phyloP scores from a whole-genome alignment of 1,140 invertebrate genomes.

The Calephelis virginiensis region DNA sequence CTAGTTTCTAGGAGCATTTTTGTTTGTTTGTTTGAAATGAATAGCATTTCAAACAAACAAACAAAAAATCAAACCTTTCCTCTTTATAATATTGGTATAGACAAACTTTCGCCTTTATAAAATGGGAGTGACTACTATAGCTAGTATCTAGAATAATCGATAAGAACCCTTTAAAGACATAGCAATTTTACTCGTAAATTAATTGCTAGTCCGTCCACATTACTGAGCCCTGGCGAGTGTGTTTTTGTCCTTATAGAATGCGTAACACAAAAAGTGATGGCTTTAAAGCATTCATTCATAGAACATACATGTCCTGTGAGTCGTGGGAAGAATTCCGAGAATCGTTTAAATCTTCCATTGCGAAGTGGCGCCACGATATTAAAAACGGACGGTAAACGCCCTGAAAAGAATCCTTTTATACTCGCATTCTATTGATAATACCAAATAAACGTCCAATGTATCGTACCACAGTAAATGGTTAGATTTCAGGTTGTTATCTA shows the following conservation, averaged over 20 bases:
- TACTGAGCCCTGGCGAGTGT: not conserved
- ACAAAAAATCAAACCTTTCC: too few relatives aligned
- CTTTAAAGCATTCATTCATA: not conserved
- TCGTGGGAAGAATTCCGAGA: slow-evolving; percentile 12
- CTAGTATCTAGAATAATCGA: too few relatives aligned
- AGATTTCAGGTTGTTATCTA: not conserved
- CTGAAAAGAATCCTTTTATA: not conserved
- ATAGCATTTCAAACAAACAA: too few relatives aligned
- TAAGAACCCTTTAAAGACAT: not conserved
- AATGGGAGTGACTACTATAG: too few relatives aligned
- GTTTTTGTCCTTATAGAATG: not conserved
- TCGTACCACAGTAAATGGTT: not conserved
- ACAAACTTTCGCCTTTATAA: too few relatives aligned
- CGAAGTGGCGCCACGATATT: not conserved
- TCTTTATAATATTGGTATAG: too few relatives aligned
- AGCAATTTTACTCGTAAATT: not conserved
- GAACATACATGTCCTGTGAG: slow-evolving; percentile 9
- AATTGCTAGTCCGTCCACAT: not conserved
- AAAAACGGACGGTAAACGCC: not conserved
- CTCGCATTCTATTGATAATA: not conserved
- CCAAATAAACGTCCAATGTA: not conserved
- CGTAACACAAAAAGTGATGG: not conserved
- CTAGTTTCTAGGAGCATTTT: too few relatives aligned
- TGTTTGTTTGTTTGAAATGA: too few relatives aligned
- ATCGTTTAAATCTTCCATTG: slow-evolving; percentile 1